Evolutionary conservation across 2,797 vertebrate species (phyloP), one percentile per base, ranked within the genome.

Genomic region (Babyrousa celebensis): DNA sequence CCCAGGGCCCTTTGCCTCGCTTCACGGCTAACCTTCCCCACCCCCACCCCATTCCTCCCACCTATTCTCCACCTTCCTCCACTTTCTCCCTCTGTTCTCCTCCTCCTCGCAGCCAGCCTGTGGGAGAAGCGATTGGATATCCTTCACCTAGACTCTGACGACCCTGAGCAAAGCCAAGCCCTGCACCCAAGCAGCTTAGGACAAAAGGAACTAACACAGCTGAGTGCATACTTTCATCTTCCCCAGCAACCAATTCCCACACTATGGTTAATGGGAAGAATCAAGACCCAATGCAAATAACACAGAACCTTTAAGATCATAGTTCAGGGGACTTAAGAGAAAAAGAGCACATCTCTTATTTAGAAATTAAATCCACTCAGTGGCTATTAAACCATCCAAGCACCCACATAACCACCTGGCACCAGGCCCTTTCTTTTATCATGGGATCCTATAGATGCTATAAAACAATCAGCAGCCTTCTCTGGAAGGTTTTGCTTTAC

Each of bases 391-490:
- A 20, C 27, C 91, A 56, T 12, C 91, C 27, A 52, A 80, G 29
- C 58, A 54, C 16, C 25, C 67, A n/a, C 27, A 65, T 5, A 43
- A 27, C 54, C 43, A 20, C 29, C 79, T 86, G 96, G 97, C 92
- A 10, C 56, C 40, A 12, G 25, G 78, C 77, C 88, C 60, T 90
- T 72, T 54, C 20, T 79, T 80, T 94, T 70, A 74, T 95, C 90
- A 67, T 17, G 21, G 60, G 48, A n/a, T 62, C 21, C 32, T 14
- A 16, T 16, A 23, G 43, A 74, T 58, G 87, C 29, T 74, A 7
- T 90, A 79, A 96, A 96, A 67, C 84, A 29, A 43, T 85, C 95
- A 89, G 48, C 65, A 80, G 40, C 60, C 77, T 77, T 65, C 62
- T 77, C 56, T 15, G 52, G 58, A 90, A 91, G 65, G 62, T 40